Evolutionary conservation across 2,888 invertebrate genomes (phyloP), one percentile per base, ranked within the genome.

Genomic region (Clepsis dumicolana): DNA sequence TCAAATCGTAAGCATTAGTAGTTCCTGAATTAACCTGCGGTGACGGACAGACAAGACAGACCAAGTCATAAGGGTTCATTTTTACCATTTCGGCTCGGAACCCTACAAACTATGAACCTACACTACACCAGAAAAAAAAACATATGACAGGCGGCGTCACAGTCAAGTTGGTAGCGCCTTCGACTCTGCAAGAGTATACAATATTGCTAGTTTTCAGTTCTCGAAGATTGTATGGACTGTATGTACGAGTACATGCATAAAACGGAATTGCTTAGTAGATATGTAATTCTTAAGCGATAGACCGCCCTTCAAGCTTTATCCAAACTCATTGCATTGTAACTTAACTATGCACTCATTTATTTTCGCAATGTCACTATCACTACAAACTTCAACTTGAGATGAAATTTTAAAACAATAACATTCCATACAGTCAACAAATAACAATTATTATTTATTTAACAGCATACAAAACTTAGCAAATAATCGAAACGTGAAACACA

Each of bases 401-500:
- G 32, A 35, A 61, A 66, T 44, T 35, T n/a, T 14, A 62, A 57
- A 65, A 38, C 60, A 63, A 57, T 35, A 74, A 73, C 64, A 73
- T 70, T 69, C 52, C 69, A 53, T 57, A 54, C 57, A 56, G 56
- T 71, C 60, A 73, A 73, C 72, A 71, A 73, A 69, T 71, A 67
- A 74, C 70, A 70, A 74, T 71, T 65, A 64, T 62, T 64, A 70
- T 67, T 70, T 61, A 62, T 59, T 66, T 68, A 65, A 59, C 57
- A 71, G 70, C 68, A 24, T 56, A 53, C 64, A 66, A 29, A 71
- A 65, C 62, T 66, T 67, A 12, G 62, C 59, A 56, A 65, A 64
- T n/a, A 52, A 57, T 63, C 64, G 44, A 44, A 16, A 44, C 1
- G 8, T 44, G 18, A 57, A 66, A 52, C 16, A 44, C 44, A 64